phyloP scores from a whole-genome alignment of 1,140 invertebrate genomes.

The Chymomyza costata region DNA sequence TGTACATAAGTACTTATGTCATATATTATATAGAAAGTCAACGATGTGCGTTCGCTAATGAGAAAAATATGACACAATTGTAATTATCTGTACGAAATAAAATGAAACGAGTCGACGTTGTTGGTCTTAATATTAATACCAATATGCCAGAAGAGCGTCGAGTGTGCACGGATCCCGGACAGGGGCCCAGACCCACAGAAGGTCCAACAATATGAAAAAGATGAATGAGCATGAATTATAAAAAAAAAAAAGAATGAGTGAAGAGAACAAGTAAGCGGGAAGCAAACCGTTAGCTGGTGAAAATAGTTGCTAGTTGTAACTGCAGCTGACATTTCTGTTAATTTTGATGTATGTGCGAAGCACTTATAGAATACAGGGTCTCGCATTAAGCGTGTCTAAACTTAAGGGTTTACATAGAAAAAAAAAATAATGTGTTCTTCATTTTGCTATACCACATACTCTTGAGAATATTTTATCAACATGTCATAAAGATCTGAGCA shows the following conservation, averaged over 20 bases:
- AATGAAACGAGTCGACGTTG: slow-evolving; percentile 3
- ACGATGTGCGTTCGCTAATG: slow-evolving; percentile 42
- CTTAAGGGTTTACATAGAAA: too few species aligned
- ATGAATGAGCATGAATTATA: slow-evolving; percentile 73
- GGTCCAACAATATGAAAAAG: slow-evolving; percentile 39
- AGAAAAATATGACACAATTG: slow-evolving; percentile 74
- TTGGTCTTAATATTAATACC: slow-evolving; percentile 55
- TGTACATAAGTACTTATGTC: neutral
- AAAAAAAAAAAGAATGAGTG: slow-evolving; percentile 49
- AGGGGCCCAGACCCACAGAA: neutral
- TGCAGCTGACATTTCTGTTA: slow-evolving; percentile 71
- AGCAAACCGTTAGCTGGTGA: slow-evolving; percentile 33
- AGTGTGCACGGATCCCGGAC: slow-evolving; percentile 11
- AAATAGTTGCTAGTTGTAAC: slow-evolving; percentile 62
- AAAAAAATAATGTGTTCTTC: too few species aligned
- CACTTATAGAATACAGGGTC: too few species aligned
- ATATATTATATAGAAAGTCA: slow-evolving; percentile 38
- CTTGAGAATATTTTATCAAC: too few species aligned
- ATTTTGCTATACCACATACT: too few species aligned
- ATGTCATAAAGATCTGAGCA: too few species aligned
- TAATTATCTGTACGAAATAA: slow-evolving; percentile 55
- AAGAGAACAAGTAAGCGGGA: slow-evolving; percentile 24
- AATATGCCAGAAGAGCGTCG: slow-evolving; percentile 46
- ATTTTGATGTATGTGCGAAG: slow-evolving; percentile 63
- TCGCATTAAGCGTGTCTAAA: too few species aligned